Conservation (phyloP, 2,888 invertebrate species). For the Aelia acuminata region DNA sequence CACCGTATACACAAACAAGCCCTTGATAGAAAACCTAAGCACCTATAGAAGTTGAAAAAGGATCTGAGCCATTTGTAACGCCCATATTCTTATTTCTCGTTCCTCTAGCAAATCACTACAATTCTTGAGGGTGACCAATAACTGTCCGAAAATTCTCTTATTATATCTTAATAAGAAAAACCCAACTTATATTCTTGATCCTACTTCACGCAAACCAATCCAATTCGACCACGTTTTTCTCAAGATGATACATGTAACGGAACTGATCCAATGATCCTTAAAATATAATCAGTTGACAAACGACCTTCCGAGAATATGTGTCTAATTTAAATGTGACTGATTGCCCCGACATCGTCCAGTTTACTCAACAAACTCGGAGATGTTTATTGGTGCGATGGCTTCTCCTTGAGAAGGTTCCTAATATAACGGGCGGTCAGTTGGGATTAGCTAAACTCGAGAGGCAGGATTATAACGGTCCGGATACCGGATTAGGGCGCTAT, state of each 20-base stretch:
- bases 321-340: slow-evolving; percentile 27
- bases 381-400: slow-evolving; percentile 12
- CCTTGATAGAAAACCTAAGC: too few species aligned
- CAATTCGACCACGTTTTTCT: background rate
- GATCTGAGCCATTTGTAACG: too few species aligned
- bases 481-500: background rate
- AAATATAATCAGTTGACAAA: slow-evolving; percentile 27
- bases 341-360: background rate
- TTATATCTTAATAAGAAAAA: too few species aligned
- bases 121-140: too few species aligned
- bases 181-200: background rate
- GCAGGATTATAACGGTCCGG: background rate
- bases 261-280: background rate
- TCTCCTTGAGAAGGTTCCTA: slow-evolving; percentile 22
- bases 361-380: slow-evolving; percentile 18
- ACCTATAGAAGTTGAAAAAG: too few species aligned
- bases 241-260: background rate
- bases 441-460: background rate
- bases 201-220: background rate
- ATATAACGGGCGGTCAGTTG: background rate
- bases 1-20: too few species aligned
- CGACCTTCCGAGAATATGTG: slow-evolving; percentile 33
- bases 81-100: too few species aligned
- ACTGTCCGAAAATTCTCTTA: too few species aligned
- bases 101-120: too few species aligned